Evolutionary conservation across 2,113 vertebrate genomes (phyloP).

Genomic region (Dendrocopos noguchii): DNA sequence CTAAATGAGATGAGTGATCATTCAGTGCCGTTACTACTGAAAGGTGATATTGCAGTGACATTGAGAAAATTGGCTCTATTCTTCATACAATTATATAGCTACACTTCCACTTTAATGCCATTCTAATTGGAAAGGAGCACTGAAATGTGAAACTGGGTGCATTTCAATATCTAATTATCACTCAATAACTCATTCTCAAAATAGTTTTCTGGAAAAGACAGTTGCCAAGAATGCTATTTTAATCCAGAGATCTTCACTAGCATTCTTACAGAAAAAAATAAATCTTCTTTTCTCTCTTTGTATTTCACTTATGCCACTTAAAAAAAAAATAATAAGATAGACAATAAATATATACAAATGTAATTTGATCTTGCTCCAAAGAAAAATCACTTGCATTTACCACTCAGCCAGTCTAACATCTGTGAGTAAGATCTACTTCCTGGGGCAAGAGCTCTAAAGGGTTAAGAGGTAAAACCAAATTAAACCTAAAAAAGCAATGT

Average conservation of each 20-base stretch:
- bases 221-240: slow-evolving; percentile 67
- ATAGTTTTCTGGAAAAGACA: slow-evolving; percentile 73
- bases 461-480: slow-evolving; percentile 31
- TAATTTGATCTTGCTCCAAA: not conserved
- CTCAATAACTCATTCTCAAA: slow-evolving; percentile 74
- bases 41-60: slow-evolving; percentile 86
- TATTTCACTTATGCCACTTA: slow-evolving; percentile 1
- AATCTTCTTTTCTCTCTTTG: slow-evolving; percentile 19
- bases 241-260: slow-evolving; percentile 44
- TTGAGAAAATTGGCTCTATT: slow-evolving; percentile 87
- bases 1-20: slow-evolving; percentile 85
- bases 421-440: not conserved
- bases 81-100: slow-evolving; percentile 84
- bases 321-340: not conserved
- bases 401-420: not conserved
- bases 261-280: not conserved
- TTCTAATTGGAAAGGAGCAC: slow-evolving; percentile 84
- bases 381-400: not conserved
- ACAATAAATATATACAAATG: not conserved
- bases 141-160: slow-evolving; percentile 79
- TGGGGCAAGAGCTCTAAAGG: not conserved
- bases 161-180: slow-evolving; percentile 82
- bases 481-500: slow-evolving; percentile 1
- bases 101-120: slow-evolving; percentile 79
- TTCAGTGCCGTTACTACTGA: slow-evolving; percentile 75